Conservation (phyloP, 2,113 vertebrate species). For the Epinephelus lanceolatus region DNA sequence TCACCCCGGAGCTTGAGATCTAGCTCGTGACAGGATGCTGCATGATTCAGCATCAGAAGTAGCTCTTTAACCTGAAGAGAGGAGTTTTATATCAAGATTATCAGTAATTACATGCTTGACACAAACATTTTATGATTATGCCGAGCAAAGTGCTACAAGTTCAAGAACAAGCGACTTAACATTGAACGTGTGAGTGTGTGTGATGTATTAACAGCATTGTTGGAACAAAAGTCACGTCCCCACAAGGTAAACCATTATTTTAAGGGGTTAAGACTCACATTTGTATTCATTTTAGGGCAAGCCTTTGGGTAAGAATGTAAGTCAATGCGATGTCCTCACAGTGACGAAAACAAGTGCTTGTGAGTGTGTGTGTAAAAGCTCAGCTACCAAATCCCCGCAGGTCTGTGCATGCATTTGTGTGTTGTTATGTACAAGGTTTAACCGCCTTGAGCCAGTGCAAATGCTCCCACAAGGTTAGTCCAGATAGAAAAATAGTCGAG, state of each 20-base stretch:
- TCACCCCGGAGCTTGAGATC: slow-evolving; percentile 32
- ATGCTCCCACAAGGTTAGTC: slow-evolving; percentile 50
- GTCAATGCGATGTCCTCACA: slow-evolving; percentile 11
- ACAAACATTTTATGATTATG: slow-evolving; percentile 51
- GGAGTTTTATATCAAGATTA: slow-evolving; percentile 42
- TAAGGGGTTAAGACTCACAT: slow-evolving; percentile 6
- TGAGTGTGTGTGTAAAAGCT: slow-evolving; percentile 7
- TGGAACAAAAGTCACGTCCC: neutral
- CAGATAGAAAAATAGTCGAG: slow-evolving; percentile 35
- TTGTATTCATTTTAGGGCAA: slow-evolving; percentile 9
- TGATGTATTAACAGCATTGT: neutral
- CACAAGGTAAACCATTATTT: slow-evolving; percentile 28
- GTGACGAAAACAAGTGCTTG: neutral
- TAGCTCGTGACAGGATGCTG: neutral
- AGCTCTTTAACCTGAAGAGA: slow-evolving; percentile 37
- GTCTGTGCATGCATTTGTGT: slow-evolving; percentile 38
- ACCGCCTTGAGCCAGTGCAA: slow-evolving; percentile 42
- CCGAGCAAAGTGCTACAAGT: slow-evolving; percentile 35
- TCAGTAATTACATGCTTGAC: slow-evolving; percentile 38
- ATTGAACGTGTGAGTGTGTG: slow-evolving; percentile 14
- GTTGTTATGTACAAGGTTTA: slow-evolving; percentile 38
- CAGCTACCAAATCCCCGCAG: slow-evolving; percentile 30
- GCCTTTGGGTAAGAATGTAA: neutral
- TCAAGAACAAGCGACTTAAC: slow-evolving; percentile 28
- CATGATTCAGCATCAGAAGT: slow-evolving; percentile 18